Evolutionary conservation across 2,888 invertebrate species (phyloP).

Genomic region (Crocallis elinguaria): DNA sequence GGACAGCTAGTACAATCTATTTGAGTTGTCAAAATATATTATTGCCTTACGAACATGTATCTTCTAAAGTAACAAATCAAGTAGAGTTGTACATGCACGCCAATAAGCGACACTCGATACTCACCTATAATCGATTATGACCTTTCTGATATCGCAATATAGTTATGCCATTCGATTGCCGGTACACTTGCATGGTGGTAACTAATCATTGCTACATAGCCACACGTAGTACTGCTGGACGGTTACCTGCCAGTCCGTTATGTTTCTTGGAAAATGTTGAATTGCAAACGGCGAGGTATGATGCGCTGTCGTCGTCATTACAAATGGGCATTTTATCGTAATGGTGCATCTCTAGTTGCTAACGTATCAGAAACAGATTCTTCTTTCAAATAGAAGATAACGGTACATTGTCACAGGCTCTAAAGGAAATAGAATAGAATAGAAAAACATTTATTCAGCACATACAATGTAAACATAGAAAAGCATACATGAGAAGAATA

Average conservation of each 20-base stretch:
- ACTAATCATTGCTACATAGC: constrained; percentile 30
- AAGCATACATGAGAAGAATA: too few relatives aligned
- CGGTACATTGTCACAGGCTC: background rate
- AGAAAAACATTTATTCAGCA: too few relatives aligned
- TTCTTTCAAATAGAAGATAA: background rate
- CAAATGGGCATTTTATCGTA: constrained; percentile 20
- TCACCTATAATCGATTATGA: constrained; percentile 37
- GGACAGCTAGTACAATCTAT: background rate
- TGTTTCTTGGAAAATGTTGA: constrained; percentile 38
- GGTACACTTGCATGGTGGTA: constrained; percentile 27
- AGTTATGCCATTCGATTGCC: constrained; percentile 33
- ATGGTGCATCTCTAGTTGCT: constrained; percentile 15
- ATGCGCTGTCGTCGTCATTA: constrained; percentile 27
- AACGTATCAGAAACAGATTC: background rate
- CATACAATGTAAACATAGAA: too few relatives aligned
- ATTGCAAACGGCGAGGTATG: constrained; percentile 32
- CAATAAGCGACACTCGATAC: constrained; percentile 26
- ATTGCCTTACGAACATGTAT: background rate
- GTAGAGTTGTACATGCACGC: background rate
- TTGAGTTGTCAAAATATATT: background rate
- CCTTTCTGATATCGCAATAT: constrained; percentile 39
- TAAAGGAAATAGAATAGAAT: background rate
- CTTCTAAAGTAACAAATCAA: constrained; percentile 1
- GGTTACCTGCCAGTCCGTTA: constrained; percentile 38
- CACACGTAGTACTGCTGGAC: constrained; percentile 33